Base-by-base conservation (phyloP, 1,140 invertebrate genomes). In the Nylanderia fulva region DNA sequence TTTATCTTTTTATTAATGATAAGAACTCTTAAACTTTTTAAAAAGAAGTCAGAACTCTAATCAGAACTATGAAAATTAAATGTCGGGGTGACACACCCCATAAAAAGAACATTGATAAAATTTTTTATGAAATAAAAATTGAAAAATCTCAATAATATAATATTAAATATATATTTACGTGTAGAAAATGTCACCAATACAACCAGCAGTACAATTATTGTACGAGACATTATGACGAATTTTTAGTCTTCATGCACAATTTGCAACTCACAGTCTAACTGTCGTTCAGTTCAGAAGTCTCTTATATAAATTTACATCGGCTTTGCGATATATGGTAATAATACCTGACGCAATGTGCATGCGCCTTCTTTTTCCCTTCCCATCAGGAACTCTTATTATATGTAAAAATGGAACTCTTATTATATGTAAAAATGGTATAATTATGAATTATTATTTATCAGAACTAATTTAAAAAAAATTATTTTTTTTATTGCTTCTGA, bases 111-210 rank as follows among this genome's bases (percentile, higher is more conserved):
- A n/a, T n/a, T n/a, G n/a, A n/a, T n/a, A n/a, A n/a, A n/a, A n/a
- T n/a, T n/a, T n/a, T n/a, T 69, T 45, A 29, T 29, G 15, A 48
- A 48, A 69, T 54, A 48, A n/a, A n/a, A n/a, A n/a, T 7, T 9
- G 0, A 39, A 21, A 72, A 24, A 61, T 27, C 0, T 54, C 4
- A 33, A 15, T 33, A 27, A 0, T 56, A 24, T 24, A 2, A 18
- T 39, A 15, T 72, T 13, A 75, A 24, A 39, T 75, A 9, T 60
- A n/a, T 9, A 85, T 39, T 84, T 84, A 88, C 86, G 1, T n/a
- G 48, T 27, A 33, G 1, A 42, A n/a, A 80, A 24, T 48, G 77
- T 39, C 21, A 58, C 8, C 21, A 84, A 9, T 1, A 11, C 29
- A 36, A 58, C 8, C 7, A 84, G 33, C 21, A 76, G 56, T 6